These are phyloP conservation scores for Taurulus bubalis DNA, from an alignment of 2,113 vertebrate genomes.

Conservation along the genomic window DNA sequence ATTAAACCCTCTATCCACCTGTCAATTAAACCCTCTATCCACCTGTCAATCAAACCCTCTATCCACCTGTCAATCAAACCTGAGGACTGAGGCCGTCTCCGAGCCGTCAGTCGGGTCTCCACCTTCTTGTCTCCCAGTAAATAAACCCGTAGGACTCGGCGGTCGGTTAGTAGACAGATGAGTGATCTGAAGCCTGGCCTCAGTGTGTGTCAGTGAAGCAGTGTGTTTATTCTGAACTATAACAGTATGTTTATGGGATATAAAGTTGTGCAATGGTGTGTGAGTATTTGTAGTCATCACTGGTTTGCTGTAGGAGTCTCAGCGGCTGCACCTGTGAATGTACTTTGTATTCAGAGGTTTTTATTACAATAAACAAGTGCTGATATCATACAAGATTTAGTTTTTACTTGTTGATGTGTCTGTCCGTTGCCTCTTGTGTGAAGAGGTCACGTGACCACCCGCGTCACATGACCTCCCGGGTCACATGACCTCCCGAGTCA, in stretches of 20 bases:
- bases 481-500: too few species aligned
- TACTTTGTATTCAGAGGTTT: conserved; percentile 84
- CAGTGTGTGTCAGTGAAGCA: conserved; percentile 56
- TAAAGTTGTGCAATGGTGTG: conserved; percentile 61
- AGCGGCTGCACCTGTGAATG: conserved; percentile 81
- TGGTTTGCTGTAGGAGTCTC: conserved; percentile 70
- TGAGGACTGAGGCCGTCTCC: not conserved
- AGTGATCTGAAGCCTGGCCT: conserved; percentile 41
- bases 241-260: conserved; percentile 57
- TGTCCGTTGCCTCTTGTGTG: too few species aligned
- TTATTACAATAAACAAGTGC: conserved; percentile 83
- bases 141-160: conserved; percentile 47
- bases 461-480: too few species aligned
- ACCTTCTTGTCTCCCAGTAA: conserved; percentile 45
- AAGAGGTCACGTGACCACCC: too few species aligned
- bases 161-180: conserved; percentile 37
- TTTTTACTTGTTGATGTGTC: not conserved
- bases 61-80: not conserved
- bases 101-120: conserved; percentile 6
- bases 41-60: not conserved
- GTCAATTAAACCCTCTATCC: not conserved
- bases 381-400: conserved; percentile 43
- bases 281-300: conserved; percentile 66
- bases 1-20: not conserved
- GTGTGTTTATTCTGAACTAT: conserved; percentile 60